Conservation (phyloP, 2,888 invertebrate species). For the Zygogramma bicolorata region DNA sequence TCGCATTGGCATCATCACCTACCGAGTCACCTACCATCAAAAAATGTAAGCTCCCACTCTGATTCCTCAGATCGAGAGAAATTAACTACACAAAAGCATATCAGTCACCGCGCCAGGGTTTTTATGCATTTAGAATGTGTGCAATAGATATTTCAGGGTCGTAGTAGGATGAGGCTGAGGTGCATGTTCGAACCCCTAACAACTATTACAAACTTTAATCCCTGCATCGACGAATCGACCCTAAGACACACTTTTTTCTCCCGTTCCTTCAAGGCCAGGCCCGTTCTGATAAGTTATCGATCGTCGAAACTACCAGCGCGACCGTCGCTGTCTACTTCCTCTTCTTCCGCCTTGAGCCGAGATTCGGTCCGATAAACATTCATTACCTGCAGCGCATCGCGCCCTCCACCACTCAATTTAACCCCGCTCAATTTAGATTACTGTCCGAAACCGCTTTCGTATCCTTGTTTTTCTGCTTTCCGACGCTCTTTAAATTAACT, state of each 20-base stretch:
- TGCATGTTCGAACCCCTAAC: no score
- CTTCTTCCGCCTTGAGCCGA: slow-evolving; percentile 47
- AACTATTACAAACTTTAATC: no score
- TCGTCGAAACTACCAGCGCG: slow-evolving; percentile 22
- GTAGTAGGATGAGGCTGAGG: no score
- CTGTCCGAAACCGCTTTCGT: slow-evolving; percentile 62
- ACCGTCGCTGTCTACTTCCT: slow-evolving; percentile 12
- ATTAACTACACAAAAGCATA: no score
- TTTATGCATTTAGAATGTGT: no score
- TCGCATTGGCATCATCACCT: no score
- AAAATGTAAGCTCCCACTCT: no score
- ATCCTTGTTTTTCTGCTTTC: slow-evolving; percentile 56
- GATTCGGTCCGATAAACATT: slow-evolving; percentile 66
- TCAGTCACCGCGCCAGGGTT: no score
- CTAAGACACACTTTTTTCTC: not conserved
- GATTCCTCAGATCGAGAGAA: no score
- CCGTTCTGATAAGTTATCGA: slow-evolving; percentile 20
- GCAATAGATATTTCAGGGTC: no score
- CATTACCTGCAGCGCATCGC: slow-evolving; percentile 61
- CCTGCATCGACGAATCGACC: no score
- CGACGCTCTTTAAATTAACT: slow-evolving; percentile 64
- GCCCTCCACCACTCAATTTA: slow-evolving; percentile 64
- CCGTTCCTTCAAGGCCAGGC: not conserved
- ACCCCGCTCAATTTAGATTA: slow-evolving; percentile 66
- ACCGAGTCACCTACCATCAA: no score